Conservation (phyloP, 2,797 vertebrate genomes). For the Buphagus erythrorhynchus region DNA sequence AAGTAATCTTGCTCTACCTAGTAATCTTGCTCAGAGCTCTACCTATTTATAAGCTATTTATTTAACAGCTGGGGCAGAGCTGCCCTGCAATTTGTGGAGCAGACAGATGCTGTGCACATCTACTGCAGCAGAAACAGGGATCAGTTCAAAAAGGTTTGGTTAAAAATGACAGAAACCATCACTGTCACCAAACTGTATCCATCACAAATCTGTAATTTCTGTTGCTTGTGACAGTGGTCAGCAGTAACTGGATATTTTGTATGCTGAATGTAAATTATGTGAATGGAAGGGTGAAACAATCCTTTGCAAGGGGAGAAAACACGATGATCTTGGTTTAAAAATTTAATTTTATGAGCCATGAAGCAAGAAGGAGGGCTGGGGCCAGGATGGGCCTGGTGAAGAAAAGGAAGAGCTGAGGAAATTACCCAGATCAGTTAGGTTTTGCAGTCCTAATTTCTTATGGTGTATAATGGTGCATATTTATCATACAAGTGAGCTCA, state of each 20-base stretch:
- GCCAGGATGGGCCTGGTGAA: not conserved
- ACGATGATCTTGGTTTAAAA: not conserved
- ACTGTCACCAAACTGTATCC: not conserved
- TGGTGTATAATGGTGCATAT: not conserved
- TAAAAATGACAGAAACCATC: not conserved
- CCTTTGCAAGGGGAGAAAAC: not conserved
- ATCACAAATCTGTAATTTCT: not conserved
- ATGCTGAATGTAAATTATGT: not conserved
- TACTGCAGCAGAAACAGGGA: not conserved
- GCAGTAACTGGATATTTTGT: not conserved
- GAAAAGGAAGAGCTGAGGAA: not conserved
- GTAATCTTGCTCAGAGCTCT: not conserved
- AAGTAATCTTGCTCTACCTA: not conserved
- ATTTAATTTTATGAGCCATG: not conserved
- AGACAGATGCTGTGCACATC: not conserved
- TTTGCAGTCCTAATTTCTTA: not conserved
- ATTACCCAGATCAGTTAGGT: not conserved
- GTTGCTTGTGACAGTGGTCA: not conserved
- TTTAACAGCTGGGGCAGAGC: not conserved
- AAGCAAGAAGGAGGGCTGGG: not conserved
- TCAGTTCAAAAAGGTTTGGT: not conserved
- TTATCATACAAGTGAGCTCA: not conserved
- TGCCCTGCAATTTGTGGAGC: not conserved
- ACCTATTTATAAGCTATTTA: conserved; percentile 4
- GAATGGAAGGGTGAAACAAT: not conserved